A percentile compares a stretch with the other conserved stretches of the same genome.
Evolutionary conservation across 2,888 invertebrate genomes (phyloP).

Genomic region (Barypeithes pellucidus): DNA sequence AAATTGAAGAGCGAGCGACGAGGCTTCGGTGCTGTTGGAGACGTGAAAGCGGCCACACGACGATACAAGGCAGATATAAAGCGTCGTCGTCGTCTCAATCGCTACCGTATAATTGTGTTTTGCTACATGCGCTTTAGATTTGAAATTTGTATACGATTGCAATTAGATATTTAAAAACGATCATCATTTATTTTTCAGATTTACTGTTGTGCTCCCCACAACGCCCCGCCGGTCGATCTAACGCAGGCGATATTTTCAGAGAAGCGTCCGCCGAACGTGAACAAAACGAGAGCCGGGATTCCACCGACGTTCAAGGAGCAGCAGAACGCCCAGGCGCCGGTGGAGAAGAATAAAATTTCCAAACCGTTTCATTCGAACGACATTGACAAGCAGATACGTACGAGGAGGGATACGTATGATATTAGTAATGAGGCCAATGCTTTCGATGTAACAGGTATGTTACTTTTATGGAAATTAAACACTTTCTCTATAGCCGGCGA

Average conservation of each 20-base stretch:
- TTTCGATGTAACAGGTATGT: constrained; percentile 61
- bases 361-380: constrained; percentile 68
- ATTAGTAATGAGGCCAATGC: constrained; percentile 61
- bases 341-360: constrained; percentile 66
- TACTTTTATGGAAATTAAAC: too few species aligned
- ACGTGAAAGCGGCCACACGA: neutral
- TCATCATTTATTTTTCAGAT: constrained; percentile 46
- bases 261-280: constrained; percentile 59
- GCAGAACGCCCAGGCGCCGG: constrained; percentile 54
- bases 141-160: too few species aligned
- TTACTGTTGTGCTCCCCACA: constrained; percentile 46
- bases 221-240: constrained; percentile 53
- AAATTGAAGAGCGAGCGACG: too few species aligned
- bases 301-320: constrained; percentile 55
- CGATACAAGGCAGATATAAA: too few species aligned
- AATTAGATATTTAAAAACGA: too few species aligned
- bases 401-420: constrained; percentile 64
- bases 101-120: neutral
- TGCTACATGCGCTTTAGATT: too few species aligned
- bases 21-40: too few species aligned
- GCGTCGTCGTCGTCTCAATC: too few species aligned
- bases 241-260: constrained; percentile 58
- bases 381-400: constrained; percentile 66
- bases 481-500: too few species aligned
- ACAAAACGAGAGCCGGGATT: constrained; percentile 62